A percentile compares a stretch with the other conserved stretches of the same genome.
Evolutionary conservation across 2,888 invertebrate species (phyloP).

Genomic region (Volucella zonaria): DNA sequence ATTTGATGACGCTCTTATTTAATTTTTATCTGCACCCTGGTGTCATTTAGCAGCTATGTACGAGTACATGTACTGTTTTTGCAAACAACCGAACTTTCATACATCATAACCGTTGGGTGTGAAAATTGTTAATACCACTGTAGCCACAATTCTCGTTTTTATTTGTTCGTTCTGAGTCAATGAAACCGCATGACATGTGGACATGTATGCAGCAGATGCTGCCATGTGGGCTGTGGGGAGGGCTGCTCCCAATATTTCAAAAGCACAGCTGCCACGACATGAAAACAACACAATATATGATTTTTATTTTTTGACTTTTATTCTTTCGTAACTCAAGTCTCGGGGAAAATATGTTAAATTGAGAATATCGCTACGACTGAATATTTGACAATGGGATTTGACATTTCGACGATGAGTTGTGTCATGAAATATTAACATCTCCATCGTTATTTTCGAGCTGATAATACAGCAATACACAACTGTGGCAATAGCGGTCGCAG

Average conservation of each 20-base stretch:
- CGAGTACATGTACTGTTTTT: no score
- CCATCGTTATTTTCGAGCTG: slow-evolving; percentile 1
- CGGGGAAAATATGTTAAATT: slow-evolving; percentile 47
- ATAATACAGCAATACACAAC: not conserved
- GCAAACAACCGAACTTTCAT: no score
- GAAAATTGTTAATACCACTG: slow-evolving; percentile 1
- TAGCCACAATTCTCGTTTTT: slow-evolving; percentile 11
- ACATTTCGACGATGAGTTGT: slow-evolving; percentile 49
- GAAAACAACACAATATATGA: slow-evolving; percentile 9
- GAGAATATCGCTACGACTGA: slow-evolving; percentile 34
- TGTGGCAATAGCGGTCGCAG: not conserved
- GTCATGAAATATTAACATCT: slow-evolving; percentile 61
- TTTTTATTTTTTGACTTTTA: not conserved
- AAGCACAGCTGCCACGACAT: slow-evolving; percentile 52
- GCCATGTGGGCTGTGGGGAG: not conserved
- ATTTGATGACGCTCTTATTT: no score
- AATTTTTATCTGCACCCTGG: no score
- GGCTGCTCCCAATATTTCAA: slow-evolving; percentile 28
- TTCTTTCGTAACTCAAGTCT: not conserved
- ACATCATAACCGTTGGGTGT: no score
- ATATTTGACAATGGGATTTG: slow-evolving; percentile 51
- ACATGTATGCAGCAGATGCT: slow-evolving; percentile 15
- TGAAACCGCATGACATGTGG: slow-evolving; percentile 33
- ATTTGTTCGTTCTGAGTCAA: not conserved
- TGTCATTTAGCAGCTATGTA: no score